Base-by-base conservation (phyloP, 2,888 invertebrate genomes). In the Halictus quadricinctus region DNA sequence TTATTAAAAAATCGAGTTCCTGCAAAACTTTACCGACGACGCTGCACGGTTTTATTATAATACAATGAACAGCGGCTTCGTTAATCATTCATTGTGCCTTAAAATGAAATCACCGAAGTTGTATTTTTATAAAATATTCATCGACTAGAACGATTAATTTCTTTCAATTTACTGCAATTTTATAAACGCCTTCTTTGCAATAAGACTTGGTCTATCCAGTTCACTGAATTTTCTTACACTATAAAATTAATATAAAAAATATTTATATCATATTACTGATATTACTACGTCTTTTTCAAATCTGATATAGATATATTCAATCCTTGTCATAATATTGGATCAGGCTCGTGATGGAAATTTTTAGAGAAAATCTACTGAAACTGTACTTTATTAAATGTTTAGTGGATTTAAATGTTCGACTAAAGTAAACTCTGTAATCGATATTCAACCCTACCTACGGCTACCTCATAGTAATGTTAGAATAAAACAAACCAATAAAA, bases 1-100 rank as follows among this genome's bases (percentile, higher is more conserved):
- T 70, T 70, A 70, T 70, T 70, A 70, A 70, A 70, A 41, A 41
- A 43, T 70, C 21, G 43, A 70, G 43, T 43, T n/a, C 10, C 13
- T 12, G 13, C 12, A 1, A n/a, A 69, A 41, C 10, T 41, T 69
- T 5, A 41, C 10, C 36, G 18, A 0, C 10, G 12, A 1, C 21
- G 41, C 21, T 21, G 5, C 41, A 69, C 41, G 10, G 41, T 69
- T 64, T 64, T 29, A 64, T 29, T 29, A 29, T 29, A 64, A 64
- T 29, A 29, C 29, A 15, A 29, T 15, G 64, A 64, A 64, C 29
- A 18, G 8, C 7, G 64, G 29, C 29, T 29, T 64, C 29, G 15
- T 64, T 29, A 5, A 29, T 64, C 64, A 29, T 64, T 15, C 25
- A 64, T 0, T 21, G 15, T 6, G 25, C 15, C 15, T n/a, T 5